A percentile compares a stretch with the other conserved stretches of the same genome.
phyloP scores from a whole-genome alignment of 1,140 invertebrate species.

The Bradynema listronoti region DNA sequence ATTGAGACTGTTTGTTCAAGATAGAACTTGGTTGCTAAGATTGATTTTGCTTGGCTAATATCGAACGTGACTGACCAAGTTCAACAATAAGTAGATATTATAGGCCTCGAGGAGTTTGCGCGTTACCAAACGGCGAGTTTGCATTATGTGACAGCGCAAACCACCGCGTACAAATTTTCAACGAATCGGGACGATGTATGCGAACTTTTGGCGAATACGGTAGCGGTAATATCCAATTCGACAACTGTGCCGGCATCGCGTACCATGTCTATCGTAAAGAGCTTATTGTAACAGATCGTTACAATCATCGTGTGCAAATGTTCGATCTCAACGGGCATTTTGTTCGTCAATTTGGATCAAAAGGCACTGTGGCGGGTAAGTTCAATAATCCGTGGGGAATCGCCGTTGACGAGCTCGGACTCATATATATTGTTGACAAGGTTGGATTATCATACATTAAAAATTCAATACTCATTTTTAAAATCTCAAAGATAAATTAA shows the following conservation, averaged over 20 bases:
- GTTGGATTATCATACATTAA: too few species aligned
- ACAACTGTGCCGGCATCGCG: slow-evolving; percentile 87
- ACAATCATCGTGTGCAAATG: slow-evolving; percentile 58
- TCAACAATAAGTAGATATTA: too few species aligned
- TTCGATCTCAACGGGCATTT: slow-evolving; percentile 37
- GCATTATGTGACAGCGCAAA: slow-evolving; percentile 69
- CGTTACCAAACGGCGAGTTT: slow-evolving; percentile 38
- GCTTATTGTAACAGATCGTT: slow-evolving; percentile 58
- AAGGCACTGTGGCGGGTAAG: slow-evolving; percentile 68
- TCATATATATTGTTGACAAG: slow-evolving; percentile 98
- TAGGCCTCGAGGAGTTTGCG: slow-evolving; percentile 46
- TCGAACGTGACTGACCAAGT: too few species aligned
- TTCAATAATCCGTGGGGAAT: slow-evolving; percentile 99
- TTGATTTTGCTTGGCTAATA: too few species aligned
- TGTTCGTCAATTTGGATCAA: slow-evolving; percentile 57
- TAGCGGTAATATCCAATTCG: slow-evolving; percentile 87
- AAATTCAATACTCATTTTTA: too few species aligned
- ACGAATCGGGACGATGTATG: slow-evolving; percentile 72
- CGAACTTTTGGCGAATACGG: slow-evolving; percentile 86
- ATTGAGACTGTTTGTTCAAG: too few species aligned
- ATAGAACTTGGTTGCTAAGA: too few species aligned
- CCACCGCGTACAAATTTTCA: slow-evolving; percentile 86
- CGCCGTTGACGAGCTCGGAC: slow-evolving; percentile 88
- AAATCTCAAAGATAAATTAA: too few species aligned
- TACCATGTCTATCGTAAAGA: slow-evolving; percentile 64